Percentiles rank a stretch among this genome's conserved stretches.
Conservation (phyloP, 2,113 vertebrate genomes). For the Amphilophus citrinellus region DNA sequence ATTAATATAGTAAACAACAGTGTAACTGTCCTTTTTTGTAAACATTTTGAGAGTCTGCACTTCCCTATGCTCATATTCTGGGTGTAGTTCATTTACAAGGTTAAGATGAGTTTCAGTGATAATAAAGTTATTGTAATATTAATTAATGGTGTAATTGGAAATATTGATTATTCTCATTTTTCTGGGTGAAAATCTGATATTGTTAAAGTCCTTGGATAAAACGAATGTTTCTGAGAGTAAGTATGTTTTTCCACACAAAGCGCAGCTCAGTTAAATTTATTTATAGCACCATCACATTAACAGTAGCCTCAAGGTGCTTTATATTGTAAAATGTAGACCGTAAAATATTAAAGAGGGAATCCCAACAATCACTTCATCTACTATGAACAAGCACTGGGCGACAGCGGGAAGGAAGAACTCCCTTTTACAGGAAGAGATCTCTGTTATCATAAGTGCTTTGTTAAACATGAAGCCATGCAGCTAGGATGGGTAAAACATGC, state of each 20-base stretch:
- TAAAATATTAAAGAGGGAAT: background rate
- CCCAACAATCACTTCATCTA: background rate
- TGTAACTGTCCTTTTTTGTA: background rate
- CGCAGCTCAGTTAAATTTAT: background rate
- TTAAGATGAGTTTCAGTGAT: background rate
- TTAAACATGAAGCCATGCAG: background rate
- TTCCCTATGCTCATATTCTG: conserved; percentile 2
- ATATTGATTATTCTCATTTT: background rate
- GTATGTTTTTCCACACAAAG: background rate
- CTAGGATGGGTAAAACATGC: background rate
- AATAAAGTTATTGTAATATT: background rate
- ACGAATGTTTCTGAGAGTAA: background rate
- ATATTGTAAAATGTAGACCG: background rate
- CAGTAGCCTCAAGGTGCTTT: background rate
- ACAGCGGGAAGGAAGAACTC: background rate
- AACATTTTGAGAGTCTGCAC: background rate
- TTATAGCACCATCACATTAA: background rate
- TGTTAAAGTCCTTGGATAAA: background rate
- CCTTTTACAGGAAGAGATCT: background rate
- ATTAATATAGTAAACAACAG: background rate
- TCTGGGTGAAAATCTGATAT: background rate
- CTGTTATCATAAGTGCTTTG: background rate
- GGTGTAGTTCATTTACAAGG: background rate
- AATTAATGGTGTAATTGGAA: background rate
- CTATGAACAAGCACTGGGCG: background rate